A percentile compares a stretch with the other conserved stretches of the same genome.
Evolutionary conservation across 2,797 vertebrate species (phyloP).

Genomic region (Pipistrellus pygmaeus): DNA sequence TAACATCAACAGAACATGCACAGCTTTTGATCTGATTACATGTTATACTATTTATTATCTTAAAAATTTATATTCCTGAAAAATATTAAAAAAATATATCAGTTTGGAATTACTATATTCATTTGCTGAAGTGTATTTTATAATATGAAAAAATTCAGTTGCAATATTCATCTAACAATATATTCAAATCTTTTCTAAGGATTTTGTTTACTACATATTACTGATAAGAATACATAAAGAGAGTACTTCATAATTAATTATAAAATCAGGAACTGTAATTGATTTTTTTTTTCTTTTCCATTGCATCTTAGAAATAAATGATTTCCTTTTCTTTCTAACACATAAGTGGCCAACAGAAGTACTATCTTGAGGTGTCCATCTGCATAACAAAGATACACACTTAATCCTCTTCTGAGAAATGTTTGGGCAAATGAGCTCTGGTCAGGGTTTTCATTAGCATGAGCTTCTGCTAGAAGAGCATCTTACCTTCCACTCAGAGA

Average conservation of each 20-base stretch:
- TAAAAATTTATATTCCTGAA: background rate
- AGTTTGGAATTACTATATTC: slow-evolving; percentile 21
- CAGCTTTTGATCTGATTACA: background rate
- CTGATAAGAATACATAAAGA: slow-evolving; percentile 50
- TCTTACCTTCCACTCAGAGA: slow-evolving; percentile 97
- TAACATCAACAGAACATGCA: slow-evolving; percentile 4
- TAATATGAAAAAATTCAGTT: slow-evolving; percentile 46
- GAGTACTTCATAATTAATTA: slow-evolving; percentile 18
- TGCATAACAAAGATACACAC: slow-evolving; percentile 5
- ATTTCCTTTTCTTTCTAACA: slow-evolving; percentile 63
- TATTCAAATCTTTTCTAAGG: slow-evolving; percentile 29
- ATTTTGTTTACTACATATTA: slow-evolving; percentile 4
- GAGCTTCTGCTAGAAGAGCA: slow-evolving; percentile 59
- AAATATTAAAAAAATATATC: background rate
- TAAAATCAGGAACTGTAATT: slow-evolving; percentile 23
- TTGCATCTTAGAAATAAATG: slow-evolving; percentile 35
- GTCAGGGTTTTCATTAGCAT: slow-evolving; percentile 55
- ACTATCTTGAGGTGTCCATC: background rate
- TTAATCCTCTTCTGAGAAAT: slow-evolving; percentile 43
- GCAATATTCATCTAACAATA: slow-evolving; percentile 36
- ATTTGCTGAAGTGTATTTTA: slow-evolving; percentile 44
- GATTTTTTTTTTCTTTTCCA: background rate
- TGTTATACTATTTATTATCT: slow-evolving; percentile 11
- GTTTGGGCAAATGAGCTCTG: slow-evolving; percentile 59
- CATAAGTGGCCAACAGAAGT: slow-evolving; percentile 3